Conservation (phyloP, 2,888 invertebrate species). For the Dromius quadrimaculatus region DNA sequence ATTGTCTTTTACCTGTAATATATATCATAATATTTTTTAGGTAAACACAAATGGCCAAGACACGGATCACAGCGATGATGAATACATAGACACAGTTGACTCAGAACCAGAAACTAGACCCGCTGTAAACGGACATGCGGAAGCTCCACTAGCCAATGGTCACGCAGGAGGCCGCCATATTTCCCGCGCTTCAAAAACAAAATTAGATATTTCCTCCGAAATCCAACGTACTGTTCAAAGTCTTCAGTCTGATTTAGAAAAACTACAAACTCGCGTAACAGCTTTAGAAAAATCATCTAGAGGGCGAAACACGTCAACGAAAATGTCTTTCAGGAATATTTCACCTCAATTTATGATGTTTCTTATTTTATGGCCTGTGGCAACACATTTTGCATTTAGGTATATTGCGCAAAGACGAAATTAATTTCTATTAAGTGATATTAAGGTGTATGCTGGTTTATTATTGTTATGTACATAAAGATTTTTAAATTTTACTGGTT, state of each 20-base stretch:
- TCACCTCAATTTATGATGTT: slow-evolving; percentile 70
- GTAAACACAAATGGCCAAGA: slow-evolving; percentile 60
- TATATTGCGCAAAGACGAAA: slow-evolving; percentile 10
- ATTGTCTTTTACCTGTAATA: no score
- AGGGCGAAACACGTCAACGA: slow-evolving; percentile 53
- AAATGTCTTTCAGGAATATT: slow-evolving; percentile 57
- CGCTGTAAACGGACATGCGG: slow-evolving; percentile 19
- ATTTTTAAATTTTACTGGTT: slow-evolving; percentile 60
- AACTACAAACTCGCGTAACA: slow-evolving; percentile 65
- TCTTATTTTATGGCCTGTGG: slow-evolving; percentile 76
- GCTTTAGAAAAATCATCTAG: slow-evolving; percentile 62
- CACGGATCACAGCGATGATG: slow-evolving; percentile 80
- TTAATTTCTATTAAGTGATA: slow-evolving; percentile 41
- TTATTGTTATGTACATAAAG: slow-evolving; percentile 59
- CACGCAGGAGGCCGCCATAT: slow-evolving; percentile 57
- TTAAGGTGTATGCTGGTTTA: slow-evolving; percentile 54
- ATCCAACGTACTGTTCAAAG: slow-evolving; percentile 67
- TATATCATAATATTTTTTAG: no score
- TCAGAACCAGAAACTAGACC: background rate
- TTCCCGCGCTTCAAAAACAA: slow-evolving; percentile 59
- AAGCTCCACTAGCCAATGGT: slow-evolving; percentile 57
- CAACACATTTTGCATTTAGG: slow-evolving; percentile 63
- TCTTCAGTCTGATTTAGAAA: slow-evolving; percentile 68
- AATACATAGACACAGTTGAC: slow-evolving; percentile 85
- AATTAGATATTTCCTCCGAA: slow-evolving; percentile 67